Percentiles rank a stretch among this genome's conserved stretches.
Evolutionary conservation across 2,888 invertebrate species (phyloP).

Genomic region (Formica aserva): DNA sequence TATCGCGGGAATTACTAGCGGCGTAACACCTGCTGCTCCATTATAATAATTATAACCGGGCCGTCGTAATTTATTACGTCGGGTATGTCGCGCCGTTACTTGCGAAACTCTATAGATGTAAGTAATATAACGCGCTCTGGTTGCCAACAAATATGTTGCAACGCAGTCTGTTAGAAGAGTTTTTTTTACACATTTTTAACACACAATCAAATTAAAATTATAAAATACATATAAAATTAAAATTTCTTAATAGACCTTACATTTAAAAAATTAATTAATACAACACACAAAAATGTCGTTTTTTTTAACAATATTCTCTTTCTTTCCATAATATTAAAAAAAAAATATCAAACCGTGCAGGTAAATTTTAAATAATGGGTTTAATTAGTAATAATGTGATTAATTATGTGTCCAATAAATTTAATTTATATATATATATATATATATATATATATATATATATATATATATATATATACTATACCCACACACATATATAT

Average conservation of each 20-base stretch:
- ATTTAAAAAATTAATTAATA: slow-evolving; percentile 12
- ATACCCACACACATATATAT: background rate
- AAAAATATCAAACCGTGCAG: background rate
- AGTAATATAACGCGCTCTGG: slow-evolving; percentile 48
- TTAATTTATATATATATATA: background rate
- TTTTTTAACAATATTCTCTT: background rate
- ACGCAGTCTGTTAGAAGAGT: slow-evolving; percentile 17
- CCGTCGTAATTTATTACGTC: slow-evolving; percentile 77
- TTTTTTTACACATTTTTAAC: slow-evolving; percentile 47
- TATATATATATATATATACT: too few relatives aligned
- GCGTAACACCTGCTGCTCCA: slow-evolving; percentile 82
- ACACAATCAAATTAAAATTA: background rate
- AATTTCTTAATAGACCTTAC: background rate
- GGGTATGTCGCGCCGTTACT: slow-evolving; percentile 54
- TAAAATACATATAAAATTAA: background rate
- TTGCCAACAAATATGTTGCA: slow-evolving; percentile 45
- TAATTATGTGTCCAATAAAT: background rate
- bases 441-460: too few relatives aligned
- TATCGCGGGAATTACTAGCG: slow-evolving; percentile 74
- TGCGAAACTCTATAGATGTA: slow-evolving; percentile 52
- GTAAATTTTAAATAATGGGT: background rate
- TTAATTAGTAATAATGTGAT: background rate
- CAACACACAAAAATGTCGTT: too few relatives aligned
- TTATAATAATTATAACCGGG: slow-evolving; percentile 83
- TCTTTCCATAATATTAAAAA: background rate